Base-by-base conservation (phyloP, 2,888 invertebrate species). In the Pristionchus fissidentatus region DNA sequence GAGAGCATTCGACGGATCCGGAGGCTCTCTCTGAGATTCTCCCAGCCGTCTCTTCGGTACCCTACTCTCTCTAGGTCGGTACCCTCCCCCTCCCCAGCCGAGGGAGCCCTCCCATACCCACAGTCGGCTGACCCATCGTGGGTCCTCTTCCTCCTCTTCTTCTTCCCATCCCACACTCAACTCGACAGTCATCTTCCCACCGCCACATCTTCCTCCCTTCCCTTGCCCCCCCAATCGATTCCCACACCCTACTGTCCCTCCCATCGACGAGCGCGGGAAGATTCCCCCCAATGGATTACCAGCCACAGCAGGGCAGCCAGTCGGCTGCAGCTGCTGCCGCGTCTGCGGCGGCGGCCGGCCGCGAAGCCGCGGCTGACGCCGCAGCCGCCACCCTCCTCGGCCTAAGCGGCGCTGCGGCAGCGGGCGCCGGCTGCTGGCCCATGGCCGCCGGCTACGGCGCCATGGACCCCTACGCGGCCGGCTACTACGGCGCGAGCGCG, bases 111-210 rank as follows among this genome's bases (percentile, higher is more conserved):
- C 70, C 75, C 75, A 77, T 49, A 77, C 49, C 75, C 75, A 77
- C 49, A 49, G 49, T 77, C 75, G 32, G 43, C n/a, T 49, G 29
- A 43, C 73, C 46, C 46, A 1, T 70, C 49, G 19, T 10, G 49
- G 49, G 19, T 19, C 41, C 38, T n/a, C 35, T 41, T 32, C 38
- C 70, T 32, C 70, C 46, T 35, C 55, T 7, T 15, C 19, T 38
- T 57, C 55, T 79, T 79, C 79, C 79, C 79, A 79, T 79, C 79
- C 79, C 75, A 77, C 75, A 77, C 57, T 79, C 29, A n/a, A n/a
- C n/a, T n/a, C n/a, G n/a, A n/a, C n/a, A n/a, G 10, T 49, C 52
- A 10, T 49, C 52, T 19, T 49, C 19, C 52, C 52, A 15, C 52
- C 52, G 10, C 19, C 52, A 15, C 19, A 46, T 77, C 77, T 77